Conservation (phyloP, 2,113 vertebrate genomes). For the Colius striatus region DNA sequence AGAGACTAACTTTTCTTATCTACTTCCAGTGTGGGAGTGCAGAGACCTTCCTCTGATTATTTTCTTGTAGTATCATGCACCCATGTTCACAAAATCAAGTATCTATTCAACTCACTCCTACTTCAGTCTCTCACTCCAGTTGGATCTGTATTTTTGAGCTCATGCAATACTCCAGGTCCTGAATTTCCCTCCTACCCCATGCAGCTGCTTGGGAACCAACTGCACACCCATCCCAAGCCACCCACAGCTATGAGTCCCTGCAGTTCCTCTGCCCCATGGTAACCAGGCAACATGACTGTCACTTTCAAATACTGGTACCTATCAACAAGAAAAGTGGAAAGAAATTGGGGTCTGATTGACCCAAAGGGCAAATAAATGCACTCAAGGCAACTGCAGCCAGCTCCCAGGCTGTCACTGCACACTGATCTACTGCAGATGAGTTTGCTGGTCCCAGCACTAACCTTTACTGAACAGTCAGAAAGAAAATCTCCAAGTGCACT, state of each 20-base stretch:
- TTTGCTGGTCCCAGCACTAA: not conserved
- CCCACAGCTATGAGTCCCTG: not conserved
- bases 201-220: not conserved
- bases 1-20: not conserved
- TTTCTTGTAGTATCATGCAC: not conserved
- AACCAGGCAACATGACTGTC: not conserved
- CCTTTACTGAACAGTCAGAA: not conserved
- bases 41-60: not conserved
- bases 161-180: not conserved
- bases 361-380: not conserved
- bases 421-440: not conserved
- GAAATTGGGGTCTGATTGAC: not conserved
- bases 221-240: not conserved
- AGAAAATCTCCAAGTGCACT: not conserved
- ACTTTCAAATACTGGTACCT: not conserved
- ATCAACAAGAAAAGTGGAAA: not conserved
- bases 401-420: accelerated
- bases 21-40: not conserved
- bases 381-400: accelerated
- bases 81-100: not conserved
- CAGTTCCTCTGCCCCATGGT: not conserved
- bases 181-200: not conserved
- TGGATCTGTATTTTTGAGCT: not conserved
- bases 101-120: not conserved
- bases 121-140: not conserved